Evolutionary conservation across 1,140 invertebrate genomes (phyloP), one percentile per base, ranked within the genome.

Genomic region (Drosophila ercepeae): DNA sequence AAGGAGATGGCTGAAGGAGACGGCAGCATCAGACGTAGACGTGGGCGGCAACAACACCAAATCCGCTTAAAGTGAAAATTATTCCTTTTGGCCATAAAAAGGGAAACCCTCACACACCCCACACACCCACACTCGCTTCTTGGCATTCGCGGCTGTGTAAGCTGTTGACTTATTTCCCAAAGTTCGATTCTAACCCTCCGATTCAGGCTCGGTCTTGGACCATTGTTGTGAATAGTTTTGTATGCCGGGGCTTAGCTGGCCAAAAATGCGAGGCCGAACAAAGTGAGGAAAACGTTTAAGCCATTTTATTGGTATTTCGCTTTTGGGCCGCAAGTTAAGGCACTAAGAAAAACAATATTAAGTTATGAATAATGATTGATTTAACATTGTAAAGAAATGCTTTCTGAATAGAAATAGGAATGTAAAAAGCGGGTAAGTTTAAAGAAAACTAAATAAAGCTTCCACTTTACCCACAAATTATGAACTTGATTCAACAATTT

Each of bases 1-100:
- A 45, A 63, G 44, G 61, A 53, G 54, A 39, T 49, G 11, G n/a
- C 21, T 14, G 23, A 8, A 8, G 2, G 48, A 41, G 46, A 55
- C 18, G n/a, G n/a, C 21, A 19, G 23, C n/a, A 8, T 4, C 54
- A 41, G 46, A 55, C 18, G n/a, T 50, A 55, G 57, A 36, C 49
- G 61, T 70, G 77, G 60, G 41, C 61, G 51, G 49, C 60, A 42
- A 42, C 39, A 64, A 77, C 59, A 77, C 58, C 67, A 90, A 90
- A 90, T 81, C 89, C 83, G 89, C 89, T 90, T 90, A 90, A 84
- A 90, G 89, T 84, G 69, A 82, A 86, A 90, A 90, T 90, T 90
- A 90, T 90, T 90, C 81, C 64, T 88, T 75, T 84, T 63, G 57
- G 29, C 65, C 79, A 32, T 44, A 72, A 50, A 27, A 54, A 50